phyloP scores from a whole-genome alignment of 2,888 invertebrate species.

The Acanthococcus lagerstroemiae region DNA sequence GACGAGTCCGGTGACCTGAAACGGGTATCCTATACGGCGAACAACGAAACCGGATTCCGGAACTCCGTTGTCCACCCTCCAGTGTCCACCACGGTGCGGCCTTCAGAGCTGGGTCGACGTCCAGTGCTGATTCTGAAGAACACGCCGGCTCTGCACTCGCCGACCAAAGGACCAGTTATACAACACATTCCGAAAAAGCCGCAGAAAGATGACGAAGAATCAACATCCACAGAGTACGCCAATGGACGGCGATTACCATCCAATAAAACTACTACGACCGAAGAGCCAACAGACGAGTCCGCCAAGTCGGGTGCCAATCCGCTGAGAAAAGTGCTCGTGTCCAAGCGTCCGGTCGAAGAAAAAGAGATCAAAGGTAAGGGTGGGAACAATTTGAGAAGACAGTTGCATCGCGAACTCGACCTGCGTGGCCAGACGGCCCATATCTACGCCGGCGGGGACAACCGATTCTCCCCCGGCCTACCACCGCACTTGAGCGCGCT shows the following conservation, averaged over 20 bases:
- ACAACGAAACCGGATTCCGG: slow-evolving; percentile 43
- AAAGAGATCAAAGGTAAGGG: slow-evolving; percentile 20
- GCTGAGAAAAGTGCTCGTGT: slow-evolving; percentile 34
- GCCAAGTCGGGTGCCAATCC: background rate
- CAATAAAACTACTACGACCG: background rate
- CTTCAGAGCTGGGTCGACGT: slow-evolving; percentile 20
- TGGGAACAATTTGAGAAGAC: slow-evolving; percentile 31
- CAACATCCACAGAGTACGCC: background rate
- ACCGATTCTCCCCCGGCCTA: slow-evolving; percentile 6
- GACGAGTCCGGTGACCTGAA: slow-evolving; percentile 68
- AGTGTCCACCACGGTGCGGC: background rate
- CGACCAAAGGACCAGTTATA: slow-evolving; percentile 34
- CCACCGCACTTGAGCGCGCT: slow-evolving; percentile 32
- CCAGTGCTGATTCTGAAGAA: slow-evolving; percentile 36
- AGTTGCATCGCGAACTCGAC: slow-evolving; percentile 22
- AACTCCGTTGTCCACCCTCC: slow-evolving; percentile 5
- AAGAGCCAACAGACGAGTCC: background rate
- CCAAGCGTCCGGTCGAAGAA: slow-evolving; percentile 36
- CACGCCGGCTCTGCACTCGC: slow-evolving; percentile 15
- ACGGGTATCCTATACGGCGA: slow-evolving; percentile 62
- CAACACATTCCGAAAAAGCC: slow-evolving; percentile 36
- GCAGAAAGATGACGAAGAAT: slow-evolving; percentile 12
- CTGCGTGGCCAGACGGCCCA: slow-evolving; percentile 16
- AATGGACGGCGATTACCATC: background rate
- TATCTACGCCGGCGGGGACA: slow-evolving; percentile 30